Conservation (phyloP, 2,113 vertebrate species). For the Sorex fumeus region DNA sequence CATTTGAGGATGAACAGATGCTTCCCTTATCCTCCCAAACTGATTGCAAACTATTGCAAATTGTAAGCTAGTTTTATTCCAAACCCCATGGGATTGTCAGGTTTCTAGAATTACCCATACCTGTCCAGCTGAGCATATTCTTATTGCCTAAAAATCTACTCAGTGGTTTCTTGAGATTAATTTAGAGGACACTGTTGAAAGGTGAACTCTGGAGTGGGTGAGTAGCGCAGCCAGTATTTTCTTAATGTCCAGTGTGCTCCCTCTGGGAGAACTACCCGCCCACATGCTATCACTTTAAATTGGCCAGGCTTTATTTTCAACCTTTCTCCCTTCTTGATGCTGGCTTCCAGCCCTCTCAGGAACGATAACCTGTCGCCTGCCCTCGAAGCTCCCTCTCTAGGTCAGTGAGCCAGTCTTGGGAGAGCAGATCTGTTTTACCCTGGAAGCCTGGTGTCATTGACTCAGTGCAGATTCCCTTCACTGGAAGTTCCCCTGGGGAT, state of each 20-base stretch:
- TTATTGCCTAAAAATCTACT: not conserved
- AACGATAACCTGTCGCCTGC: not conserved
- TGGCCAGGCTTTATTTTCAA: slow-evolving; percentile 58
- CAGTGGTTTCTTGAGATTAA: not conserved
- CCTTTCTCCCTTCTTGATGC: slow-evolving; percentile 4
- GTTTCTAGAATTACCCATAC: not conserved
- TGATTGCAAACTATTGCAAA: slow-evolving; percentile 57
- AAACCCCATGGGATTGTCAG: not conserved
- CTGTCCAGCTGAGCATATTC: not conserved
- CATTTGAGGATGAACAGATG: slow-evolving; percentile 20
- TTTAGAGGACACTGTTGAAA: not conserved
- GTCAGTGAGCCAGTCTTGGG: not conserved
- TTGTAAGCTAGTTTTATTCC: not conserved
- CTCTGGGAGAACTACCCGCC: not conserved
- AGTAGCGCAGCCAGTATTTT: not conserved
- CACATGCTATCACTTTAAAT: not conserved
- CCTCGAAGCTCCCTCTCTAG: not conserved
- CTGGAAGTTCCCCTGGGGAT: not conserved
- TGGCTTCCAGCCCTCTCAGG: not conserved
- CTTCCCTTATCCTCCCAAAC: not conserved
- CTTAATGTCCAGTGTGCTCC: not conserved
- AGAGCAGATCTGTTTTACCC: not conserved
- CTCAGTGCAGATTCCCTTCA: not conserved
- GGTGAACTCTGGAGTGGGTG: not conserved
- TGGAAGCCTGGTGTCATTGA: not conserved